Evolutionary conservation across 1,140 invertebrate genomes (phyloP).

Genomic region (Drosophila pseudoobscura): DNA sequence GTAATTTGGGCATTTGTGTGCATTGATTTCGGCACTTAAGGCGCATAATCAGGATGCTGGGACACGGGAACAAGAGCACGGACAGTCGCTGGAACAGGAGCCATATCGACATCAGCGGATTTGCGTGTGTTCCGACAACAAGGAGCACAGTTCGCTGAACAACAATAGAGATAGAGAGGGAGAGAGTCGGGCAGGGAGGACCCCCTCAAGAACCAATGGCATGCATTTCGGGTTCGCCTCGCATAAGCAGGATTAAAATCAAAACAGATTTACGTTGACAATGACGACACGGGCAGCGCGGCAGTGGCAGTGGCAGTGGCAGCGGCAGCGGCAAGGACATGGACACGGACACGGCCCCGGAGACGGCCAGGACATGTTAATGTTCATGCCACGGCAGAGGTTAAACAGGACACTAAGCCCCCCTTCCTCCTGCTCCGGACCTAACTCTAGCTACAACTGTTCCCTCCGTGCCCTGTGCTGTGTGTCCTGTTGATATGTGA

Average conservation of each 20-base stretch:
- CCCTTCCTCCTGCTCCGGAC: background rate
- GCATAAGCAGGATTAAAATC: slow-evolving; percentile 53
- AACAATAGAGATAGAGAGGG: slow-evolving; percentile 36
- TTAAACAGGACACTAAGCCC: slow-evolving; percentile 47
- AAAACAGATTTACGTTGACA: slow-evolving; percentile 53
- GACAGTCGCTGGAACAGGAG: background rate
- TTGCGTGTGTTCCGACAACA: slow-evolving; percentile 31
- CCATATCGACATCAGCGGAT: background rate
- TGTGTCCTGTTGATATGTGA: slow-evolving; percentile 28
- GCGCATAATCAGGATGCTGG: slow-evolving; percentile 63
- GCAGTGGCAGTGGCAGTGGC: background rate
- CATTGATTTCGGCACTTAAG: slow-evolving; percentile 83
- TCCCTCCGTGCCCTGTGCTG: background rate
- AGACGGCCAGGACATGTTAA: slow-evolving; percentile 38
- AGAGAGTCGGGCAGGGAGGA: background rate
- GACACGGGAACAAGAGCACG: background rate
- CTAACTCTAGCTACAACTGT: background rate
- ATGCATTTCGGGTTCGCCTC: slow-evolving; percentile 41
- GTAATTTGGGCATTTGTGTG: slow-evolving; percentile 83
- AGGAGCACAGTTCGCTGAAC: slow-evolving; percentile 59
- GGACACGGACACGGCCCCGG: slow-evolving; percentile 22
- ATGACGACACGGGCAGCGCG: slow-evolving; percentile 33
- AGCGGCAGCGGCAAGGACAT: slow-evolving; percentile 14
- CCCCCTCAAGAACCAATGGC: slow-evolving; percentile 37
- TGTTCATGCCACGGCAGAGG: slow-evolving; percentile 35